Conservation (phyloP, 1,140 invertebrate species). For the Pseudomyrmex sp. region DNA sequence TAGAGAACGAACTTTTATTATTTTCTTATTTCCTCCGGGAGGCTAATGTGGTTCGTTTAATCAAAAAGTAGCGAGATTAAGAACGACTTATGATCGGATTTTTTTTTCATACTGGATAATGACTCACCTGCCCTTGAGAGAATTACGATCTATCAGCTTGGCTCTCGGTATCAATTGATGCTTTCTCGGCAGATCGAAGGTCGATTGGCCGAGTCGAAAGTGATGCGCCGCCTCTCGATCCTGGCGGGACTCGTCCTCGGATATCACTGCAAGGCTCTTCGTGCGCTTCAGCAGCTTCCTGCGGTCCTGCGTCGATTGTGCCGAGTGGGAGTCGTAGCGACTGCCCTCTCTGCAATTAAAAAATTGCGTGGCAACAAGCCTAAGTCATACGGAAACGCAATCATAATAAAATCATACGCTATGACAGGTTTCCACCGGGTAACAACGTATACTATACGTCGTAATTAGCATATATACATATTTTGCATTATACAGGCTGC, state of each 20-base stretch:
- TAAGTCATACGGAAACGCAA: conserved; percentile 24
- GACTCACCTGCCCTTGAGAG: conserved; percentile 88
- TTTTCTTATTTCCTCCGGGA: not conserved
- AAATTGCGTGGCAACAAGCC: conserved; percentile 38
- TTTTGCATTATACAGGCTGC: conserved; percentile 21
- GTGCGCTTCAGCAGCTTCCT: conserved; percentile 89
- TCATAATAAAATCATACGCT: conserved; percentile 38
- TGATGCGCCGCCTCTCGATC: conserved; percentile 68
- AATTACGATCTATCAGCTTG: conserved; percentile 90
- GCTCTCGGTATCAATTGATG: conserved; percentile 92
- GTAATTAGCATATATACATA: conserved; percentile 9
- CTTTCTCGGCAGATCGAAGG: conserved; percentile 87
- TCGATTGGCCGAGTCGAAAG: conserved; percentile 76
- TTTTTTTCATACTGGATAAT: not conserved
- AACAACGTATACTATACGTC: not conserved
- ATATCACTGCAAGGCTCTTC: conserved; percentile 90
- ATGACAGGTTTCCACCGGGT: conserved; percentile 1
- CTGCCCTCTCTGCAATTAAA: conserved; percentile 66
- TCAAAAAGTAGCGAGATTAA: not conserved
- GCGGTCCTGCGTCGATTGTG: conserved; percentile 79
- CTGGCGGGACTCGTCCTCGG: conserved; percentile 89
- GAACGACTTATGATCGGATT: not conserved
- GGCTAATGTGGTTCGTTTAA: not conserved
- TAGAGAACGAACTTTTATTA: not conserved
- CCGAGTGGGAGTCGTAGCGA: conserved; percentile 77